Percentiles rank a stretch among this genome's conserved stretches.
phyloP scores from a whole-genome alignment of 2,113 vertebrate genomes.

The Lophochroa leadbeateri region DNA sequence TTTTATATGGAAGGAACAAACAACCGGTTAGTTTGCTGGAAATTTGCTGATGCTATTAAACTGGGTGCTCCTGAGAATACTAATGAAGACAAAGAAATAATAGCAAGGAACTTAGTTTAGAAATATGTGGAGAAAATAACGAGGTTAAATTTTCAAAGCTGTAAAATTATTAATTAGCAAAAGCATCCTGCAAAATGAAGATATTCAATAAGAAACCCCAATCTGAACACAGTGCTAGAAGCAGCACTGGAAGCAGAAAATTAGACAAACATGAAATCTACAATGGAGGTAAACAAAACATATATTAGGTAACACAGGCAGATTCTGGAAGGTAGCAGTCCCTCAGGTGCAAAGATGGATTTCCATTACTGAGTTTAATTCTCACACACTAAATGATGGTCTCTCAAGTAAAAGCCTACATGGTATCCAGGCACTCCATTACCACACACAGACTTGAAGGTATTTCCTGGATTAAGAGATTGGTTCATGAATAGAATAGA shows the following conservation, averaged over 20 bases:
- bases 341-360: neutral
- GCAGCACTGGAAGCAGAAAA: neutral
- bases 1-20: slow-evolving; percentile 19
- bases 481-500: neutral
- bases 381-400: neutral
- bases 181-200: slow-evolving; percentile 12
- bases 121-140: slow-evolving; percentile 8
- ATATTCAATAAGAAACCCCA: neutral
- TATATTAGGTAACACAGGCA: neutral
- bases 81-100: neutral
- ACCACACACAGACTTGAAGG: neutral
- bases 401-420: neutral
- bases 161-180: neutral
- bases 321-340: neutral
- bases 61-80: neutral
- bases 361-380: neutral
- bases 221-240: neutral
- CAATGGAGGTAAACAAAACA: neutral
- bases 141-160: neutral
- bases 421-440: neutral
- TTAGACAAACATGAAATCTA: neutral
- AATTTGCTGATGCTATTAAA: slow-evolving; percentile 31
- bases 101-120: neutral
- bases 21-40: slow-evolving; percentile 22
- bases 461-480: neutral